Base-by-base conservation (phyloP, 2,888 invertebrate genomes). In the Oscheius sp. region DNA sequence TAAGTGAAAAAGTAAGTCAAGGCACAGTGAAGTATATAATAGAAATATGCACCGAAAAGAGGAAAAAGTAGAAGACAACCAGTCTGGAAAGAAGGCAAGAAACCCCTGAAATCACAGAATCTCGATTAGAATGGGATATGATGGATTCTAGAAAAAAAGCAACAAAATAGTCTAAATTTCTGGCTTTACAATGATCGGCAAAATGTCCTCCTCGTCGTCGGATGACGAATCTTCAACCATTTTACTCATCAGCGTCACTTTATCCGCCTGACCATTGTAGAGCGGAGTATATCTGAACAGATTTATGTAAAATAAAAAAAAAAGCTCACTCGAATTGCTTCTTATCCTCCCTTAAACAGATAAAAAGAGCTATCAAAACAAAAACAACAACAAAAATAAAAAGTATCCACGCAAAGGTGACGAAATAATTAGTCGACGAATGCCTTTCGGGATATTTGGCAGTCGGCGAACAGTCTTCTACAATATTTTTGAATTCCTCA, bases 231-330 rank as follows among this genome's bases (percentile, higher is more conserved):
- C 65, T 33, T 66, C 77, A 12, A 56, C 17, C 38, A 44, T 59
- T 14, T 22, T 38, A 44, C 44, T 59, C 64, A 68, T 44, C 36
- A 80, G 22, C 50, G 73, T 67, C 9, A 78, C 74, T 51, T 59
- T 63, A 33, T 74, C 78, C 14, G 50, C 59, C 8, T 70, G 65
- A 8, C 73, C 67, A 44, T 77, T 75, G 72, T 78, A 80, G 50
- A 80, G 72, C 12, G 78, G 76, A 0, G 78, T 70, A 64, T 80
- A 80, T 33, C 80, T 80, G 70, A 44, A 78, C 1, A 38, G 12
- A 41, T 12, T 41, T 17, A 4, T 3, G 12, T 41, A 3, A 12
- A 20, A 12, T n/a, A 28, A 1, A n/a, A 33, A 26, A n/a, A 26
- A 17, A 0, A 57, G 67, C 75, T 54, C 24, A 77, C 73, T 75